These are phyloP conservation scores for Microctenopoma steveboyesi DNA, from an alignment of 2,797 vertebrate species.

Conservation along the genomic window DNA sequence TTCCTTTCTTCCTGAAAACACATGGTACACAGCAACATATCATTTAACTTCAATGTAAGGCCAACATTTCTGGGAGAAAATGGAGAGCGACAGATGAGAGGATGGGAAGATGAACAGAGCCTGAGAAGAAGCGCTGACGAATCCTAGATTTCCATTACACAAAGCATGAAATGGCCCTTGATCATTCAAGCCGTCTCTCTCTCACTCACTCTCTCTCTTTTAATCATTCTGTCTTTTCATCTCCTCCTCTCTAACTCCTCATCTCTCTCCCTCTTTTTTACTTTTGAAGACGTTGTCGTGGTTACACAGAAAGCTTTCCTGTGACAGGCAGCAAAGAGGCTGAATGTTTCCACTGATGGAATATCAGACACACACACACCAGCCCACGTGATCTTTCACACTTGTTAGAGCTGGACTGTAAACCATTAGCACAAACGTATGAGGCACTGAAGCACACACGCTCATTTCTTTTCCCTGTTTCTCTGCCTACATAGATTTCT, in stretches of 20 bases:
- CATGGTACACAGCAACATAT: not conserved
- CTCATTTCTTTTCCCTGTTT: not conserved
- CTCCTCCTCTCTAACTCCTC: not conserved
- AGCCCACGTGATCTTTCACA: not conserved
- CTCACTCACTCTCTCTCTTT: not conserved
- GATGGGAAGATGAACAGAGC: slow-evolving; percentile 22
- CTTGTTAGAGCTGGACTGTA: slow-evolving; percentile 19
- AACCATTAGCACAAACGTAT: slow-evolving; percentile 26
- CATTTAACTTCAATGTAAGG: not conserved
- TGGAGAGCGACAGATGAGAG: slow-evolving; percentile 6
- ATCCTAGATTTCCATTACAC: slow-evolving; percentile 21
- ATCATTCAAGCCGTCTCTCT: slow-evolving; percentile 21
- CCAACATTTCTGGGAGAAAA: not conserved
- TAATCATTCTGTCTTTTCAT: not conserved
- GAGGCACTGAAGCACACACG: not conserved
- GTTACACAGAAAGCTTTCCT: slow-evolving; percentile 69
- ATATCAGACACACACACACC: slow-evolving; percentile 8
- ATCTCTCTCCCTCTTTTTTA: not conserved
- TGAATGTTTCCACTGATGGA: slow-evolving; percentile 45
- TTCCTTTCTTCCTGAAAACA: not conserved
- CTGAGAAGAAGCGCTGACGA: slow-evolving; percentile 43
- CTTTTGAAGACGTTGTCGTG: slow-evolving; percentile 71
- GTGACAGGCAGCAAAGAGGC: slow-evolving; percentile 15
- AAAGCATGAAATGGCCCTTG: slow-evolving; percentile 20
- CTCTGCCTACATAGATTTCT: slow-evolving; percentile 9